phyloP scores from a whole-genome alignment of 2,888 invertebrate genomes.

The Caenorhabditis japonica region DNA sequence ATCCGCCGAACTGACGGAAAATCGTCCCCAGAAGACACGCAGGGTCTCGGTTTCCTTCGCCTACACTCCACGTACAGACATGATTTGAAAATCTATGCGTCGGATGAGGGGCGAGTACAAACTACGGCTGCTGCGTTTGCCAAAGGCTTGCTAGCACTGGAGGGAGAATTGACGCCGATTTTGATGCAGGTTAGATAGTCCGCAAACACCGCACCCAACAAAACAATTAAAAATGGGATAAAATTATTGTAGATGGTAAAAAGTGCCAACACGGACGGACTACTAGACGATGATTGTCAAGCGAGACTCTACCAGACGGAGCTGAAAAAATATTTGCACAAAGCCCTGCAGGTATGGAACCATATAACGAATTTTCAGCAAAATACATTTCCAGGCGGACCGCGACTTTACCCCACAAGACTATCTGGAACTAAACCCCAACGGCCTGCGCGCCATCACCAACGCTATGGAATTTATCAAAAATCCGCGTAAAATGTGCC shows the following conservation, averaged over 20 bases:
- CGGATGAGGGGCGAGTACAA: slow-evolving; percentile 98
- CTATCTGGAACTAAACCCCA: slow-evolving; percentile 83
- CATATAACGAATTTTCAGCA: not conserved
- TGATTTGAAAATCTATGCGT: slow-evolving; percentile 87
- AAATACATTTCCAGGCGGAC: slow-evolving; percentile 60
- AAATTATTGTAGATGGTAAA: slow-evolving; percentile 81
- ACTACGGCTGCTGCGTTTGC: slow-evolving; percentile 99
- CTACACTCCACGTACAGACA: slow-evolving; percentile 94
- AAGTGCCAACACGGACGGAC: slow-evolving; percentile 90
- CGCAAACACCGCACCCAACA: no score
- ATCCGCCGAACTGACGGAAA: slow-evolving; percentile 75
- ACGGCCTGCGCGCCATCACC: slow-evolving; percentile 88
- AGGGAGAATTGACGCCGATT: slow-evolving; percentile 98
- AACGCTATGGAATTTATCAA: slow-evolving; percentile 84
- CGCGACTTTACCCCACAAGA: slow-evolving; percentile 79
- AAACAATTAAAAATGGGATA: no score
- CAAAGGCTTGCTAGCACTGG: slow-evolving; percentile 94
- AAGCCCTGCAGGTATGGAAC: slow-evolving; percentile 70
- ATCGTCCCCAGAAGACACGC: slow-evolving; percentile 73
- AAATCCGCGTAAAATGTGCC: slow-evolving; percentile 93
- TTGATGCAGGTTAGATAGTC: slow-evolving; percentile 91
- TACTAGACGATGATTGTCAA: slow-evolving; percentile 97
- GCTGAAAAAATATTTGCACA: slow-evolving; percentile 75
- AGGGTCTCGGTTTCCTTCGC: slow-evolving; percentile 90
- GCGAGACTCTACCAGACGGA: slow-evolving; percentile 75